A percentile compares a stretch with the other conserved stretches of the same genome.
These are phyloP conservation scores for Corvus hawaiiensis DNA, from an alignment of 2,113 vertebrate genomes.

Conservation along the genomic window DNA sequence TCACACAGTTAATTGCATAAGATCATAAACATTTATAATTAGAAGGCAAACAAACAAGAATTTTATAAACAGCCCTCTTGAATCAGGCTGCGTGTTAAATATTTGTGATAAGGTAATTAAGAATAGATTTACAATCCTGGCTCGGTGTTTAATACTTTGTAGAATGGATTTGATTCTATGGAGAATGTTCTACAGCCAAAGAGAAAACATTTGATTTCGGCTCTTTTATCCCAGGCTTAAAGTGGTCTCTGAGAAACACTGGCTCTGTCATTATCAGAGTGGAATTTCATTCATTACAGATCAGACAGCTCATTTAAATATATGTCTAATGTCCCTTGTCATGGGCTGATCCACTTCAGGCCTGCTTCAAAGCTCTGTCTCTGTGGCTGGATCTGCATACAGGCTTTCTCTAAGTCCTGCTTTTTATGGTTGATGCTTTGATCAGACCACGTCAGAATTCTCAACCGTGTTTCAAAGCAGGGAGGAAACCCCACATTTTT, in stretches of 20 bases:
- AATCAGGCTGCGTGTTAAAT: conserved; percentile 64
- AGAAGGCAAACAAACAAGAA: conserved; percentile 64
- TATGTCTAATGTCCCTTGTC: conserved; percentile 20
- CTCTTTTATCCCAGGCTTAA: conserved; percentile 38
- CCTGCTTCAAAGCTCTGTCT: conserved; percentile 38
- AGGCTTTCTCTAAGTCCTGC: not conserved
- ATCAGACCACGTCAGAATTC: conserved; percentile 1
- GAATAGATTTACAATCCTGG: conserved; percentile 61
- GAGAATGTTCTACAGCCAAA: conserved; percentile 31
- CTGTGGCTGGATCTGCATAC: not conserved
- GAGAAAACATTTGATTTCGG: conserved; percentile 14
- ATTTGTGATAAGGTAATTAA: conserved; percentile 70
- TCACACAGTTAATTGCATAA: conserved; percentile 71
- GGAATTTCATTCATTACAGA: conserved; percentile 35
- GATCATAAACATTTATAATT: conserved; percentile 69
- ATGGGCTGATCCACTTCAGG: conserved; percentile 12
- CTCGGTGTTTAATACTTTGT: conserved; percentile 28
- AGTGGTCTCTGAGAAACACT: conserved; percentile 20
- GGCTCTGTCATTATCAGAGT: conserved; percentile 22
- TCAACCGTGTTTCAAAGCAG: not conserved
- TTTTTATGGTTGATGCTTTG: not conserved
- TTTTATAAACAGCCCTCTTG: conserved; percentile 69
- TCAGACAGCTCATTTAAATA: conserved; percentile 44
- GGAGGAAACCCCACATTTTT: not conserved
- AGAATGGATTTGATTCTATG: conserved; percentile 46